Evolutionary conservation across 2,113 vertebrate genomes (phyloP).

Genomic region (Leiothrix lutea): DNA sequence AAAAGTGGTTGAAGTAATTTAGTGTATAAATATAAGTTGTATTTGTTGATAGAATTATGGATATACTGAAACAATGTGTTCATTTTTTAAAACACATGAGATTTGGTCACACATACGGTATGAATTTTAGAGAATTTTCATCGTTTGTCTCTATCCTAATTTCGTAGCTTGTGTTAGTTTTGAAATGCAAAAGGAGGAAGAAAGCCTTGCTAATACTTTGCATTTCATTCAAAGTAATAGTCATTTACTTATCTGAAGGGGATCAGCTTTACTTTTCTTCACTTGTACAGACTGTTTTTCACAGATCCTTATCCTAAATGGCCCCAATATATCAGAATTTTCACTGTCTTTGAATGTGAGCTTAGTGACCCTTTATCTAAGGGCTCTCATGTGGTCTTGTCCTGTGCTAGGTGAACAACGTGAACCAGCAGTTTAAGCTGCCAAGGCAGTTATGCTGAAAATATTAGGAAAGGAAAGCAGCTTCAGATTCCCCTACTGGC

Average conservation of each 20-base stretch:
- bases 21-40: background rate
- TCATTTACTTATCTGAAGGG: background rate
- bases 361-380: background rate
- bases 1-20: background rate
- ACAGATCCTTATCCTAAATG: background rate
- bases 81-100: background rate
- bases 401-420: background rate
- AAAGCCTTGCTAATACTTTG: background rate
- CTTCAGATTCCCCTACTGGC: background rate
- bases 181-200: background rate
- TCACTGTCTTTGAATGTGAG: background rate
- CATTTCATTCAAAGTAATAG: background rate
- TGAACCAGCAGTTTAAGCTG: background rate
- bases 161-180: background rate
- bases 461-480: background rate
- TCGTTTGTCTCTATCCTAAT: background rate
- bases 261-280: background rate
- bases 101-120: background rate
- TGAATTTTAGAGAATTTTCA: background rate
- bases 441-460: background rate
- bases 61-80: background rate
- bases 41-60: background rate
- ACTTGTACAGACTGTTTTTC: background rate
- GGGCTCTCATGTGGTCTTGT: background rate
- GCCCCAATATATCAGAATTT: background rate